Evolutionary conservation across 2,797 vertebrate genomes (phyloP).

Genomic region (Pangasius sanitwongsei): DNA sequence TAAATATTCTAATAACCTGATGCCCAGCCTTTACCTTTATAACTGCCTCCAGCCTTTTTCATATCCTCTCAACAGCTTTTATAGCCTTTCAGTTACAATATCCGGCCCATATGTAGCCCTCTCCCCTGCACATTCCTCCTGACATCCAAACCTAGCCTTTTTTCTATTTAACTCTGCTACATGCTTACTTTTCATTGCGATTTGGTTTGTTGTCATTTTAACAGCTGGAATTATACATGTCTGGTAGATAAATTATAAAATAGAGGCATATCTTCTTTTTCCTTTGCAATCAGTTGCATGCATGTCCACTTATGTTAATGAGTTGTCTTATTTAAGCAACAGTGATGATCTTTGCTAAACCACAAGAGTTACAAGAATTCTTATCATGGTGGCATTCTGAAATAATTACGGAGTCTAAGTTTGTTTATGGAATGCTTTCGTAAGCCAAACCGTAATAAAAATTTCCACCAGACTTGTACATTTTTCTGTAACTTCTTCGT

Average conservation of each 20-base stretch:
- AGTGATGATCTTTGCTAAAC: neutral
- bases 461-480: no score
- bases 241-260: neutral
- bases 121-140: neutral
- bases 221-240: neutral
- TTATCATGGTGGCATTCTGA: neutral
- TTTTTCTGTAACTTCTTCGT: no score
- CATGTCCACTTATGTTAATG: neutral
- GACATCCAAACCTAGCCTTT: neutral
- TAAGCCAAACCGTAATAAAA: neutral
- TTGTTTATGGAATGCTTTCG: neutral
- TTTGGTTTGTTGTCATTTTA: neutral
- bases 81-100: neutral
- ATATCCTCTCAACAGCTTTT: conserved; percentile 12
- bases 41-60: neutral
- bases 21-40: neutral
- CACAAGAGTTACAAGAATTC: neutral
- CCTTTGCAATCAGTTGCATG: neutral
- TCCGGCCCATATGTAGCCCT: neutral
- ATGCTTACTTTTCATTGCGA: neutral
- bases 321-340: neutral
- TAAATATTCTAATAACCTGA: conserved; percentile 10
- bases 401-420: neutral
- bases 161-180: neutral
- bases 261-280: neutral